A percentile compares a stretch with the other conserved stretches of the same genome.
phyloP scores from a whole-genome alignment of 2,113 vertebrate genomes.

The Mesembrinibis cayennensis region DNA sequence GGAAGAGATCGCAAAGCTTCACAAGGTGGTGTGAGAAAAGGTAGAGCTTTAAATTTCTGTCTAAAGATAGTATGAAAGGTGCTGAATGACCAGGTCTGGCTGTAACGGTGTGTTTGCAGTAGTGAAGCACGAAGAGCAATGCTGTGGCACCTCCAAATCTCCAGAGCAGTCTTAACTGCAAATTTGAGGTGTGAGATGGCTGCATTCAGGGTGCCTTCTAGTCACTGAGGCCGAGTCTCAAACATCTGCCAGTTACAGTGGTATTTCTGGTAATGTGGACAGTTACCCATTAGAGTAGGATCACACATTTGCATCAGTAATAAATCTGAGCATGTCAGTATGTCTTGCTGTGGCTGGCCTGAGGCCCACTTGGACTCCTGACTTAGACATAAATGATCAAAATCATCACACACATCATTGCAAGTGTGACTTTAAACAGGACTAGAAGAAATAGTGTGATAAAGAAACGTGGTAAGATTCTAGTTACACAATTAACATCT shows the following conservation, averaged over 20 bases:
- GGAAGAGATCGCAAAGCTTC: neutral
- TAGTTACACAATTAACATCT: neutral
- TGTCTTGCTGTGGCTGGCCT: neutral
- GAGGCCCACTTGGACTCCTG: neutral
- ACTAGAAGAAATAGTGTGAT: neutral
- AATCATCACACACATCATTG: fast-evolving
- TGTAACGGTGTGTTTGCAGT: fast-evolving
- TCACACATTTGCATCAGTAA: neutral
- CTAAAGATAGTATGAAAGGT: neutral
- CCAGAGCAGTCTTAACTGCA: neutral
- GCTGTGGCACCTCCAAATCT: neutral
- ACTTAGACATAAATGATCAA: neutral
- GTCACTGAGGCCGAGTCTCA: neutral
- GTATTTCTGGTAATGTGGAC: neutral
- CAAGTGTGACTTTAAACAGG: neutral
- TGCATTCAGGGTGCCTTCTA: neutral
- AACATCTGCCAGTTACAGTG: neutral
- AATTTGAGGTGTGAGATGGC: neutral
- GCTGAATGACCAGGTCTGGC: neutral
- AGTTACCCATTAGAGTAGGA: neutral
- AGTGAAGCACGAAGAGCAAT: neutral
- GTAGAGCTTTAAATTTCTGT: neutral
- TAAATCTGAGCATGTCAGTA: neutral
- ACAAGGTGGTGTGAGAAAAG: neutral
- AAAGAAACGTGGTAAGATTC: neutral